Evolutionary conservation across 1,140 invertebrate genomes (phyloP).

Genomic region (Laodelphax striatellus): DNA sequence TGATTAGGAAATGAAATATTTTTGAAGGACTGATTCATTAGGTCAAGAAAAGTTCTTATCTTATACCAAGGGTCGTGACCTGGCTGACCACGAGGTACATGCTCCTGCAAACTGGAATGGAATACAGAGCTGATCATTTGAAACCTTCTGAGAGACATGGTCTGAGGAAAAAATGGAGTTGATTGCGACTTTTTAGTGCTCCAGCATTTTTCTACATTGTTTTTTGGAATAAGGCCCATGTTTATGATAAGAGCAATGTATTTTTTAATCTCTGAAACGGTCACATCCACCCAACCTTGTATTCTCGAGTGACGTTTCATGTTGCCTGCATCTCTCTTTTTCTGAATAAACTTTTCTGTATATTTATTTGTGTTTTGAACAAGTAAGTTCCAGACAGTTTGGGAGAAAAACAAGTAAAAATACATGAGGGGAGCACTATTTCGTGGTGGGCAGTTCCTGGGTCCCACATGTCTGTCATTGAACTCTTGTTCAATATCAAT

Average conservation of each 20-base stretch:
- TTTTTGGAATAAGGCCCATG: not conserved
- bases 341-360: not conserved
- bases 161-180: not conserved
- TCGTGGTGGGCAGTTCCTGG: not conserved
- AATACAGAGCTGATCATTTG: not conserved
- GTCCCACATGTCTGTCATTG: not conserved
- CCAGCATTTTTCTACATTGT: not conserved
- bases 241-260: not conserved
- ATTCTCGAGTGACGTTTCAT: not conserved
- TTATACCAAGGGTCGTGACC: not conserved
- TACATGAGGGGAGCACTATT: not conserved
- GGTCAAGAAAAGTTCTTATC: not conserved
- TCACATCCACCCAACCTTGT: not conserved
- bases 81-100: not conserved
- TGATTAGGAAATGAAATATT: not conserved
- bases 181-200: not conserved
- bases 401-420: constrained; percentile 1
- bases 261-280: not conserved
- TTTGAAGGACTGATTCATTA: not conserved
- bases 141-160: not conserved
- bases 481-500: not conserved
- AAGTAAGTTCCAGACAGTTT: not conserved
- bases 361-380: not conserved
- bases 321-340: not conserved
- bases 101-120: not conserved